A percentile compares a stretch with the other conserved stretches of the same genome.
Conservation (phyloP, 1,140 invertebrate genomes). For the Octopus sinensis region DNA sequence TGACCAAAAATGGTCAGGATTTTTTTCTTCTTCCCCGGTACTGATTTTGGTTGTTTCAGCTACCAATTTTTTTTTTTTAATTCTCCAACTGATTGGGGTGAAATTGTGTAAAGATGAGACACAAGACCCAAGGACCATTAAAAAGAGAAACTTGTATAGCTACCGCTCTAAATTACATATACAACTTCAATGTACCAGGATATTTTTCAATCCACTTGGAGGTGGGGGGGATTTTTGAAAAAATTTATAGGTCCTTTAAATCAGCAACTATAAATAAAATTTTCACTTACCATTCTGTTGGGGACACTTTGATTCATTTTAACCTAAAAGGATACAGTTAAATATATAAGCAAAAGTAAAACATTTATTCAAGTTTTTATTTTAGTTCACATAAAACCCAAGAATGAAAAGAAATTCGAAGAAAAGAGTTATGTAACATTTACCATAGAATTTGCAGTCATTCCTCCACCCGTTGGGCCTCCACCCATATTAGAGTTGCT, state of each 20-base stretch:
- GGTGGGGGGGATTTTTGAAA: background rate
- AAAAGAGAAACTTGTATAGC: slow-evolving; percentile 6
- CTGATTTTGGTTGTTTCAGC: no score
- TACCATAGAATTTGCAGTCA: slow-evolving; percentile 3
- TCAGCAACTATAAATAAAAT: background rate
- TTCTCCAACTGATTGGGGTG: background rate
- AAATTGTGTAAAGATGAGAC: background rate
- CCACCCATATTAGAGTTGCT: slow-evolving; percentile 5
- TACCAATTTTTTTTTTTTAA: background rate
- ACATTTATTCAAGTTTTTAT: no score
- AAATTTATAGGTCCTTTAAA: background rate
- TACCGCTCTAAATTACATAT: no score
- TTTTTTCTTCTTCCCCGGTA: no score
- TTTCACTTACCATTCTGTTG: slow-evolving; percentile 6
- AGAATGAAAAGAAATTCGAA: no score
- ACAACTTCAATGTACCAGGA: no score
- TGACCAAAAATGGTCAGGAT: no score
- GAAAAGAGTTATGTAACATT: background rate
- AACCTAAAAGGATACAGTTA: background rate
- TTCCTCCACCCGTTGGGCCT: slow-evolving; percentile 3
- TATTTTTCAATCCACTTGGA: background rate
- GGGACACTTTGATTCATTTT: slow-evolving; percentile 5
- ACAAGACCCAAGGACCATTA: background rate
- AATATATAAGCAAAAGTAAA: no score
- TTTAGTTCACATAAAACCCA: no score